phyloP scores from a whole-genome alignment of 1,140 invertebrate species.

The Bombus waltoni region DNA sequence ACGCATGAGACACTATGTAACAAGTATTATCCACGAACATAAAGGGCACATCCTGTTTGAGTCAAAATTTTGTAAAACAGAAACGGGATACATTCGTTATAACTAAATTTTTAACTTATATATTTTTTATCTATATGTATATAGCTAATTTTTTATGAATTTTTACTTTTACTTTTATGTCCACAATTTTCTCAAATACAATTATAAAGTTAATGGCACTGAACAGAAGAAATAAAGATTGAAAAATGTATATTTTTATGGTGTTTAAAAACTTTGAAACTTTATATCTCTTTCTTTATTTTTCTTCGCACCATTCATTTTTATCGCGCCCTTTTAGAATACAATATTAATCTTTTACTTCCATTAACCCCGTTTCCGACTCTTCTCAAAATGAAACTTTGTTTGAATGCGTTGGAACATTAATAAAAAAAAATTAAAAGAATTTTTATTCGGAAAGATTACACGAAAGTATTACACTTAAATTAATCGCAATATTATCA shows the following conservation, averaged over 20 bases:
- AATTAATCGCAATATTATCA: not conserved
- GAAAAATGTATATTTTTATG: not conserved
- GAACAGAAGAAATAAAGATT: not conserved
- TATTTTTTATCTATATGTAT: not conserved
- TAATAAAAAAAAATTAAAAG: not conserved
- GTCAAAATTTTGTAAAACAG: not conserved
- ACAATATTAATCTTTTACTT: not conserved
- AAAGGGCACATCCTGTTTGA: not conserved
- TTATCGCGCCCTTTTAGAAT: not conserved
- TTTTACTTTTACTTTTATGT: not conserved
- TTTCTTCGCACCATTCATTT: not conserved
- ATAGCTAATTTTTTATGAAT: not conserved
- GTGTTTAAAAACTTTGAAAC: not conserved
- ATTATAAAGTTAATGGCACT: not conserved
- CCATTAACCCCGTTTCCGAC: constrained; percentile 9
- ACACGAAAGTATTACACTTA: too few relatives aligned
- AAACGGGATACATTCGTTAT: not conserved
- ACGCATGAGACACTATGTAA: constrained; percentile 48
- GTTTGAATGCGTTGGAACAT: not conserved
- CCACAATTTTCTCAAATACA: too few relatives aligned
- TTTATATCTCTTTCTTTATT: not conserved
- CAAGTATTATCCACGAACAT: constrained; percentile 56
- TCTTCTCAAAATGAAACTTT: not conserved
- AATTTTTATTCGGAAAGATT: not conserved
- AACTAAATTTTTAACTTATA: not conserved